phyloP scores from a whole-genome alignment of 2,113 vertebrate species.

The Polyodon spathula region DNA sequence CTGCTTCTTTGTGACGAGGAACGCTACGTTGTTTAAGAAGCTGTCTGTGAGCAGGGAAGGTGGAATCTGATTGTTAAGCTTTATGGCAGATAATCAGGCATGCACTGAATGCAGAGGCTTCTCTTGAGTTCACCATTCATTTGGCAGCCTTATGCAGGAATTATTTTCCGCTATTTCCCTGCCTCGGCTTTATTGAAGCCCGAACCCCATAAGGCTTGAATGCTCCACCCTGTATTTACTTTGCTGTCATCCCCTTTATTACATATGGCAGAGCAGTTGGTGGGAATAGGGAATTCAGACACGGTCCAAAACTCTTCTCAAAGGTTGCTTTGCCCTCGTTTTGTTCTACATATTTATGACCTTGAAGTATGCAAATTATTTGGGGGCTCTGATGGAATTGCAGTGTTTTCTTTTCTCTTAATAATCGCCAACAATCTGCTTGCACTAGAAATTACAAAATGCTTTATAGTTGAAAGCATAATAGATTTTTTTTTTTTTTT shows the following conservation, averaged over 20 bases:
- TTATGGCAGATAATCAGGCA: conserved; percentile 44
- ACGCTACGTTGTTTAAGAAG: conserved; percentile 25
- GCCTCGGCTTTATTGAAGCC: neutral
- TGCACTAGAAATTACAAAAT: no score
- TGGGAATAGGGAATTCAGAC: conserved; percentile 24
- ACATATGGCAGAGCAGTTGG: conserved; percentile 51
- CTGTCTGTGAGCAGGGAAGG: conserved; percentile 18
- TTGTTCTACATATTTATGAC: conserved; percentile 12
- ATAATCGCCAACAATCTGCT: no score
- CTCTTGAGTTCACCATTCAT: conserved; percentile 51
- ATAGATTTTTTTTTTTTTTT: no score
- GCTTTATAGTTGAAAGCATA: no score
- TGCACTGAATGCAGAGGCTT: conserved; percentile 24
- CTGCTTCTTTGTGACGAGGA: conserved; percentile 17
- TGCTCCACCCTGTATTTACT: conserved; percentile 40
- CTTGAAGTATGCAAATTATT: conserved; percentile 9
- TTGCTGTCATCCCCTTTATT: conserved; percentile 45
- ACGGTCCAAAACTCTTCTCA: conserved; percentile 1
- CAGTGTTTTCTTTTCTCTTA: no score
- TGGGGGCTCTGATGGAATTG: neutral
- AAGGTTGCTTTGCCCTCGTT: neutral
- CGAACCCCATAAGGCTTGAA: conserved; percentile 8
- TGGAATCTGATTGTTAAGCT: conserved; percentile 50
- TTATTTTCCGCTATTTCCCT: conserved; percentile 33
- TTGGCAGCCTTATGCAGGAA: conserved; percentile 48